Evolutionary conservation across 2,888 invertebrate genomes (phyloP).

Genomic region (Leucozona laternaria): DNA sequence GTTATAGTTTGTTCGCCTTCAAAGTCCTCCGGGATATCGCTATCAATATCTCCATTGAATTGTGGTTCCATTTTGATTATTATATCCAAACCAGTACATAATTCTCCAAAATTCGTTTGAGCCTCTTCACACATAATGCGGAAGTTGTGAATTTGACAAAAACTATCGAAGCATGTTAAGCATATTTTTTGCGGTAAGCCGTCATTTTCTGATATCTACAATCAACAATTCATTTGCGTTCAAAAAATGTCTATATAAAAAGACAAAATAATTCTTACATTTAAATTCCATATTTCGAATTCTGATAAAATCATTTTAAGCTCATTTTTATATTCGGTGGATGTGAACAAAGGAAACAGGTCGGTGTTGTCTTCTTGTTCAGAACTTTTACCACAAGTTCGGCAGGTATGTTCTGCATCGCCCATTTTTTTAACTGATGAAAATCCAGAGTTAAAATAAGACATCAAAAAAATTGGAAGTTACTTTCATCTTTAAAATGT

Average conservation of each 20-base stretch:
- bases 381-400: conserved; percentile 64
- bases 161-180: conserved; percentile 65
- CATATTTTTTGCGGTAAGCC: conserved; percentile 67
- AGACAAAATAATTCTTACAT: conserved; percentile 21
- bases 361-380: conserved; percentile 52
- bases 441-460: background rate
- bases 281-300: conserved; percentile 65
- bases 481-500: background rate
- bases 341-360: conserved; percentile 53
- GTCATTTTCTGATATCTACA: conserved; percentile 51
- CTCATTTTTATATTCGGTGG: conserved; percentile 54
- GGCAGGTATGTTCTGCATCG: conserved; percentile 48
- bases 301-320: conserved; percentile 56
- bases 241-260: background rate
- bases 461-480: background rate
- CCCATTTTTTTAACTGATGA: conserved; percentile 5
- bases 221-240: background rate
- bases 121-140: conserved; percentile 64
- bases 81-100: conserved; percentile 64
- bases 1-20: conserved; percentile 61
- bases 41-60: conserved; percentile 20
- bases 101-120: conserved; percentile 57
- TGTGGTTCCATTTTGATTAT: conserved; percentile 59
- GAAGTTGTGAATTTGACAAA: conserved; percentile 69
- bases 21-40: conserved; percentile 51